These are phyloP conservation scores for Rhinogobio ventralis DNA, from an alignment of 2,797 vertebrate genomes.

Conservation along the genomic window DNA sequence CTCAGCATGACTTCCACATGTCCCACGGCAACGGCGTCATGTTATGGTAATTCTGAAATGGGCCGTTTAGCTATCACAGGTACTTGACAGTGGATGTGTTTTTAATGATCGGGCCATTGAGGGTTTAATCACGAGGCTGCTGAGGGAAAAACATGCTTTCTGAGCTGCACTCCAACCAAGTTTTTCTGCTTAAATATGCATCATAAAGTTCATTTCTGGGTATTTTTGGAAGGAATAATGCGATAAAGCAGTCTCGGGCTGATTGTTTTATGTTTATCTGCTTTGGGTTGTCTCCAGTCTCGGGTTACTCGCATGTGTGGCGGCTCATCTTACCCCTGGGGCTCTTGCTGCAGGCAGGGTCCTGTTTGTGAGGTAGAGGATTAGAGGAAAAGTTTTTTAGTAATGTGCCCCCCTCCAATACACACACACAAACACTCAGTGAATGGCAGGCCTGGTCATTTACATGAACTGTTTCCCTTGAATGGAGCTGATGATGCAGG, in stretches of 20 bases:
- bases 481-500: conserved; percentile 84
- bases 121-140: conserved; percentile 73
- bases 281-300: conserved; percentile 40
- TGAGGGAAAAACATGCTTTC: conserved; percentile 41
- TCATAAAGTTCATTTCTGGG: conserved; percentile 14
- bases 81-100: conserved; percentile 76
- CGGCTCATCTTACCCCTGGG: conserved; percentile 27
- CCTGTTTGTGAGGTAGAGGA: conserved; percentile 42
- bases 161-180: neutral
- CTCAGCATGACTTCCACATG: conserved; percentile 35
- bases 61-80: conserved; percentile 69
- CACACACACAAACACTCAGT: conserved; percentile 57
- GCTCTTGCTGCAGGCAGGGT: conserved; percentile 37
- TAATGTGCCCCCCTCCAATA: conserved; percentile 43
- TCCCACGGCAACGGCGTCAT: conserved; percentile 27
- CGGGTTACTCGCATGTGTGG: conserved; percentile 41
- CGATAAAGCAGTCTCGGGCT: conserved; percentile 25
- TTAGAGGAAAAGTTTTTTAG: conserved; percentile 44
- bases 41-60: conserved; percentile 70
- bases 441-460: conserved; percentile 75
- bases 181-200: conserved; percentile 27
- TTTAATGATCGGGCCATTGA: conserved; percentile 78
- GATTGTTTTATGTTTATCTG: conserved; percentile 46
- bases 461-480: conserved; percentile 85
- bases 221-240: conserved; percentile 23